Evolutionary conservation across 2,888 invertebrate genomes (phyloP).

Genomic region (Scaptomyza polygonia): DNA sequence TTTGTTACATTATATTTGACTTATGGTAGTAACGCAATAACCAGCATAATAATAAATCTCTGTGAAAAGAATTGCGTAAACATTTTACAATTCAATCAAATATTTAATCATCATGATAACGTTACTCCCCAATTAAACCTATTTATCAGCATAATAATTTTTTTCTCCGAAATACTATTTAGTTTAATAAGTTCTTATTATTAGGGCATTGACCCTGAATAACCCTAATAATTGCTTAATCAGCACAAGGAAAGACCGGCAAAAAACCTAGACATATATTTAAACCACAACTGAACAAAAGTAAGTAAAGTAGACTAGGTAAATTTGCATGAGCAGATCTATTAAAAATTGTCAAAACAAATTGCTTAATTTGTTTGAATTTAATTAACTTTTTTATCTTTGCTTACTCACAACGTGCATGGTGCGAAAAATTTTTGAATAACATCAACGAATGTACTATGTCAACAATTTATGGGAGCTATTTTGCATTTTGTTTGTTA

Average conservation of each 20-base stretch:
- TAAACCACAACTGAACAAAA: not conserved
- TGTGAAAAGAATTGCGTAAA: conserved; percentile 2
- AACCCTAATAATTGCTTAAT: conserved; percentile 2
- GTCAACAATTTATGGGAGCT: no score
- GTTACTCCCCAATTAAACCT: conserved; percentile 34
- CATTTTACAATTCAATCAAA: conserved; percentile 13
- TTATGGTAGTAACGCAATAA: conserved; percentile 25
- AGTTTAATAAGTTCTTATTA: not conserved
- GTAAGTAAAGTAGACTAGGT: not conserved
- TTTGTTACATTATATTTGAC: not conserved
- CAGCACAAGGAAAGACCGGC: conserved; percentile 4
- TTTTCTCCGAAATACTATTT: not conserved
- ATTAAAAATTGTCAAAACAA: not conserved
- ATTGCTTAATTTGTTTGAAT: not conserved
- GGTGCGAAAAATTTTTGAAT: no score
- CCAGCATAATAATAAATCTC: conserved; percentile 1
- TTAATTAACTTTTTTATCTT: no score
- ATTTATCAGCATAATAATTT: conserved; percentile 35
- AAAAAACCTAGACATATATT: conserved; percentile 2
- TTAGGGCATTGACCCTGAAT: conserved; percentile 24
- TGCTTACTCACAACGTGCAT: no score
- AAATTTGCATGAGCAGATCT: not conserved
- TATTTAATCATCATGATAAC: conserved; percentile 10
- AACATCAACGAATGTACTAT: no score
- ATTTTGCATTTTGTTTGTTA: no score